These are phyloP conservation scores for Spodoptera frugiperda DNA, from an alignment of 1,140 invertebrate genomes.

Conservation along the genomic window DNA sequence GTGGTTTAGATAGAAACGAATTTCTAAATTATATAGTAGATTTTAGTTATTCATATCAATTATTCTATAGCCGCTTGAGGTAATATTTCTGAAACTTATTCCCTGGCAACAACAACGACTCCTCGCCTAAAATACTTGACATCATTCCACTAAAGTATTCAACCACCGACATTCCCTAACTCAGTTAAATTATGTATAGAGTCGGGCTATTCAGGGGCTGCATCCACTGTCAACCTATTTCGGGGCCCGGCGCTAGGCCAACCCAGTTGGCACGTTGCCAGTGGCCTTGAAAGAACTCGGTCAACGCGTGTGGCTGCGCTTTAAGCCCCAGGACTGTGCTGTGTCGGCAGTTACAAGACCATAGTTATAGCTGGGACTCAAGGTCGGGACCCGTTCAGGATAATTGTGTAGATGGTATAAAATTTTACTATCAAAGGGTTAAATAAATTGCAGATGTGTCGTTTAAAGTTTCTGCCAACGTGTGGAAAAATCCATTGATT, in stretches of 20 bases:
- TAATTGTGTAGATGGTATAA: too few relatives aligned
- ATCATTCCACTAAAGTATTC: conserved; percentile 6
- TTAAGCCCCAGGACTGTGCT: conserved; percentile 4
- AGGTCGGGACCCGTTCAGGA: too few relatives aligned
- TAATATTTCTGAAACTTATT: too few relatives aligned
- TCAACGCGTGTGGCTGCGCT: conserved; percentile 38
- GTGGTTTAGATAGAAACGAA: not conserved
- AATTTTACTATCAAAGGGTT: too few relatives aligned
- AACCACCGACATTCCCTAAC: conserved; percentile 16
- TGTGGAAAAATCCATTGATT: too few relatives aligned
- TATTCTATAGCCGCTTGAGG: too few relatives aligned
- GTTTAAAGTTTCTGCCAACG: too few relatives aligned
- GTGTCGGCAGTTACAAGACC: not conserved
- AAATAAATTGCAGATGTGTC: too few relatives aligned
- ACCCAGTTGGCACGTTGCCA: conserved; percentile 60
- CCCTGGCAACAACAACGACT: too few relatives aligned
- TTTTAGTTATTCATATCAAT: too few relatives aligned
- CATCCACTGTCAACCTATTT: conserved; percentile 43
- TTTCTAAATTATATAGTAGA: too few relatives aligned
- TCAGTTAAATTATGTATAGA: conserved; percentile 30
- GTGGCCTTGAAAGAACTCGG: conserved; percentile 54
- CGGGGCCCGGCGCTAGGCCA: conserved; percentile 42
- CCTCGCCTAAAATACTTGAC: too few relatives aligned
- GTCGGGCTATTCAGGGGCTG: not conserved
- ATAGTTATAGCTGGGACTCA: not conserved